Evolutionary conservation across 2,888 invertebrate genomes (phyloP).

Genomic region (Lissocephala sabroskyi): DNA sequence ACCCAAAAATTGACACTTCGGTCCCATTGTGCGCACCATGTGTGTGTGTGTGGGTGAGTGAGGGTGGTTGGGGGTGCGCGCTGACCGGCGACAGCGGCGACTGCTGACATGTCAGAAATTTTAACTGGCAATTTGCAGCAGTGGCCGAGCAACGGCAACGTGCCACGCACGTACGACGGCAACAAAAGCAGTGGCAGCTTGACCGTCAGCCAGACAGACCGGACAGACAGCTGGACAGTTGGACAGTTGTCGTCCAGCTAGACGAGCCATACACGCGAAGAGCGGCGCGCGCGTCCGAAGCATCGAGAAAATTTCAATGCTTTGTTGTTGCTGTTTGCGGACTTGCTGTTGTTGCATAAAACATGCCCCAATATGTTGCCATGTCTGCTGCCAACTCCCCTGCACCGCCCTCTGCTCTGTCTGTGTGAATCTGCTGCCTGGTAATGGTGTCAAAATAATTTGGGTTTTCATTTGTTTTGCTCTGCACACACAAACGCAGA

Average conservation of each 20-base stretch:
- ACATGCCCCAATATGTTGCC: constrained; percentile 60
- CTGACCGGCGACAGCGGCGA: constrained; percentile 34
- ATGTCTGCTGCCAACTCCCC: constrained; percentile 40
- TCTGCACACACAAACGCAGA: no score
- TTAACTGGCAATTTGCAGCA: constrained; percentile 63
- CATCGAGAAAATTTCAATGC: no score
- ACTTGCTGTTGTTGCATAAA: constrained; percentile 41
- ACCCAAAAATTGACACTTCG: no score
- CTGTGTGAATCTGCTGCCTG: constrained; percentile 34
- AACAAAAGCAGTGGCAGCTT: background rate
- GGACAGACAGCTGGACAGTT: constrained; percentile 9
- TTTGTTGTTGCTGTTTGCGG: constrained; percentile 6
- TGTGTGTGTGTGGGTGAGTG: no score
- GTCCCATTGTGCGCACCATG: constrained; percentile 40
- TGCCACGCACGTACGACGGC: constrained; percentile 43
- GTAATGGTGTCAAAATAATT: constrained; percentile 63
- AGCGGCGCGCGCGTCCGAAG: no score
- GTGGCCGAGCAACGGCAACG: no score
- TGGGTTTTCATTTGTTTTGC: constrained; percentile 52
- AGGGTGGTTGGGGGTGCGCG: no score
- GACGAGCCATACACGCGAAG: no score
- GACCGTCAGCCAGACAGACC: constrained; percentile 15
- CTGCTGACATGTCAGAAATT: constrained; percentile 64
- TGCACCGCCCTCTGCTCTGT: constrained; percentile 16
- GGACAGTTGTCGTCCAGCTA: no score